Base-by-base conservation (phyloP, 2,113 vertebrate genomes). In the Acrocephalus kingi region DNA sequence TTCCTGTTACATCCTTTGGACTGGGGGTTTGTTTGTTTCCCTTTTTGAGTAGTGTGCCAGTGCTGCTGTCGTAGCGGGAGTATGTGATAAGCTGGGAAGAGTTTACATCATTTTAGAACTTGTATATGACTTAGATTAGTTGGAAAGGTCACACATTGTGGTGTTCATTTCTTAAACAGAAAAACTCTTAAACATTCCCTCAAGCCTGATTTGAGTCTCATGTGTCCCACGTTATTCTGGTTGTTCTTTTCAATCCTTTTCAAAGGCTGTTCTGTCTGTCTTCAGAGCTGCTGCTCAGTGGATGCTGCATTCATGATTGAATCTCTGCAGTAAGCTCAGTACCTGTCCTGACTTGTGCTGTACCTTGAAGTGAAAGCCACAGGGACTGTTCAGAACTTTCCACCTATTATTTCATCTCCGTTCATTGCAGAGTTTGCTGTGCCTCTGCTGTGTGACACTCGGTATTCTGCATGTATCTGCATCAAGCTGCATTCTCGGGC, bases 161-260 rank as follows among this genome's bases (percentile, higher is more conserved):
- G 37, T 39, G 62, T 69, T 93, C 25, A 2, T 95, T 94, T 94
- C 69, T 48, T 81, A 68, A 92, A 81, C 6, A 87, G 72, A 88
- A 91, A 86, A 92, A 43, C 54, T 77, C 51, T 88, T 88, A 81
- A 79, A 52, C 31, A 30, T 93, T 78, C 72, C 88, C 64, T 92
- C 64, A 56, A 88, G 92, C 63, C 63, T 87, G 69, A 64, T 84
- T 84, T 10, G 25, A 81, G 68, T 86, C 88, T 89, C 7, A 0
- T 46, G 76, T 84, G 88, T 78, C 79, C 76, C 61, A 3, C 76
- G 15, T 64, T 89, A 35, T 75, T 87, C 90, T 24, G 41, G 37
- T 84, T 43, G 45, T 77, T 89, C 72, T 71, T 89, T 94, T 64
- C 79, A 84, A 4, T 76, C 5, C 55, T 67, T 3, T 72, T 95